These are phyloP conservation scores for Lysandra coridon DNA, from an alignment of 2,888 invertebrate species.

Conservation along the genomic window DNA sequence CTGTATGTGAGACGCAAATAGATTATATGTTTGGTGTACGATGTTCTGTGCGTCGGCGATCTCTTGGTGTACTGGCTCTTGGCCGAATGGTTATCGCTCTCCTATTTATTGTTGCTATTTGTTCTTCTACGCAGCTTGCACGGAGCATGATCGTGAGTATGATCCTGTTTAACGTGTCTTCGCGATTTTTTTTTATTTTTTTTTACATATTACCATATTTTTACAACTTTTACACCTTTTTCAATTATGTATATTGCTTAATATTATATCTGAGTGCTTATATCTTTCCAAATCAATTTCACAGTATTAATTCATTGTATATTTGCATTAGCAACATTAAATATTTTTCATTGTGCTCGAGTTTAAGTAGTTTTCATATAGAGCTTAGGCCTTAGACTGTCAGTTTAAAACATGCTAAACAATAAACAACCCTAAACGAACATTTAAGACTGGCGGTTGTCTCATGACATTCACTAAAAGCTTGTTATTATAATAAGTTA, in stretches of 20 bases:
- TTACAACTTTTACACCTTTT: background rate
- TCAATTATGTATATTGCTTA: background rate
- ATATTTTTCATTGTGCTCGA: background rate
- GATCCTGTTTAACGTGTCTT: constrained; percentile 54
- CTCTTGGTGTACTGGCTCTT: constrained; percentile 55
- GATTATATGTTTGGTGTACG: constrained; percentile 39
- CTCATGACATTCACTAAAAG: background rate
- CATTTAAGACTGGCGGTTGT: background rate
- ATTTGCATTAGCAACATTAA: background rate
- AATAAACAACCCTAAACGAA: background rate
- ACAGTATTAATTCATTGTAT: background rate
- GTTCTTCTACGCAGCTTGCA: constrained; percentile 88
- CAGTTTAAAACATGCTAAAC: background rate
- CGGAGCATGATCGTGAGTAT: constrained; percentile 95
- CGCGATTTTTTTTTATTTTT: constrained; percentile 35
- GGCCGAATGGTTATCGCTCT: constrained; percentile 61
- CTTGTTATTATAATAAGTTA: background rate
- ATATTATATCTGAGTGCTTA: background rate
- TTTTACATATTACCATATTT: background rate
- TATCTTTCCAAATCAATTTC: background rate
- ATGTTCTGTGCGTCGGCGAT: constrained; percentile 44
- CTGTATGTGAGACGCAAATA: constrained; percentile 22
- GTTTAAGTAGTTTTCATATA: background rate
- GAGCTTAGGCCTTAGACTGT: background rate
- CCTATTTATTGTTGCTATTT: constrained; percentile 84